phyloP scores from a whole-genome alignment of 2,113 vertebrate species.

The Saguinus imperator region DNA sequence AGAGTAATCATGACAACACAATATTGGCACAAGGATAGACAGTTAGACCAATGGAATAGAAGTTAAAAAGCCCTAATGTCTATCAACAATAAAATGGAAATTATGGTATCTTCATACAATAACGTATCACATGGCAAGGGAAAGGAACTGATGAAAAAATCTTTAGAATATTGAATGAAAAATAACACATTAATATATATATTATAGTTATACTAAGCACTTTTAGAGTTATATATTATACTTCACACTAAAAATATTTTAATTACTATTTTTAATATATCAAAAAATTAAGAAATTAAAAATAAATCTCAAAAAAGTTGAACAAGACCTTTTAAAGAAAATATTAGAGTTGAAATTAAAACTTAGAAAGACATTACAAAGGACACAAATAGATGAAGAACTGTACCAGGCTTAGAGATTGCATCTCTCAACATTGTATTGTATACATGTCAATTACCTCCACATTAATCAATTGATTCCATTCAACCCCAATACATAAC shows the following conservation, averaged over 20 bases:
- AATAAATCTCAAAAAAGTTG: not conserved
- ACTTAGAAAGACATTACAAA: not conserved
- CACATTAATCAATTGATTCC: not conserved
- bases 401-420: not conserved
- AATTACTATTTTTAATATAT: not conserved
- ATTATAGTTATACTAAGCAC: not conserved
- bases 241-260: not conserved
- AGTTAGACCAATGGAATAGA: not conserved
- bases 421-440: not conserved
- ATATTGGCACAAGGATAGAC: not conserved
- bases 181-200: not conserved
- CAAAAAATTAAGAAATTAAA: not conserved
- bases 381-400: not conserved
- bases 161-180: not conserved
- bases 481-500: not conserved
- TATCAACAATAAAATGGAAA: not conserved
- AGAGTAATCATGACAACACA: not conserved
- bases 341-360: not conserved
- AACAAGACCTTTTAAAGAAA: not conserved
- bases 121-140: not conserved
- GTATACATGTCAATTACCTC: not conserved
- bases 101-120: not conserved
- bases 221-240: not conserved
- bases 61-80: not conserved
- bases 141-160: not conserved